phyloP scores from a whole-genome alignment of 2,888 invertebrate species.

The Caenorhabditis angaria region DNA sequence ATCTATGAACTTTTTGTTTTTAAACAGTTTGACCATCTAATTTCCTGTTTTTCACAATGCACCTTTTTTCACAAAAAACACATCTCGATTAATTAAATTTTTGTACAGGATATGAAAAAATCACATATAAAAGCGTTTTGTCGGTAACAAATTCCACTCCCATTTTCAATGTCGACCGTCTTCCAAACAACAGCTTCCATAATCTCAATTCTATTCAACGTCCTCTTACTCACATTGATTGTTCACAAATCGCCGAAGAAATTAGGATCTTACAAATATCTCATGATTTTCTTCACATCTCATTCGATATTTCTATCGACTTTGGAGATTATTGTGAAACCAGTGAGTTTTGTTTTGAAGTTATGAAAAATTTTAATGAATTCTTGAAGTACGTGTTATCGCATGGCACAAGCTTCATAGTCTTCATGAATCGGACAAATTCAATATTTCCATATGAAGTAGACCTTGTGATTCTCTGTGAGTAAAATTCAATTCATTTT shows the following conservation, averaged over 20 bases:
- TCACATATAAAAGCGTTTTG: no score
- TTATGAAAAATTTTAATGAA: background rate
- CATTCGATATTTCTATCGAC: constrained; percentile 17
- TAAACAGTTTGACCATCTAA: no score
- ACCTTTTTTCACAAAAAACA: no score
- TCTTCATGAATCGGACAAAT: background rate
- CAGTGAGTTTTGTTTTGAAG: background rate
- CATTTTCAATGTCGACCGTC: no score
- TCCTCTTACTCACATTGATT: background rate
- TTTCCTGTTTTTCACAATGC: no score
- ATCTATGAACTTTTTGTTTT: no score
- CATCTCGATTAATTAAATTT: no score
- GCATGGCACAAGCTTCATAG: constrained; percentile 8
- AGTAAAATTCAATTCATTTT: no score
- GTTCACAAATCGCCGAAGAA: constrained; percentile 13
- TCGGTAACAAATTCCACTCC: no score
- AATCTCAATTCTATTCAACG: background rate
- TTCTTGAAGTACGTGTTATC: background rate
- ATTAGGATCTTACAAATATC: constrained; percentile 28
- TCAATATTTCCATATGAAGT: background rate
- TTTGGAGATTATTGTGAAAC: constrained; percentile 11
- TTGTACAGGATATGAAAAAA: no score
- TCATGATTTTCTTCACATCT: constrained; percentile 21
- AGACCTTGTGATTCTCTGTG: background rate
- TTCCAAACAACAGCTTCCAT: background rate